Conservation (phyloP, 2,888 invertebrate species). For the Idaea straminata region DNA sequence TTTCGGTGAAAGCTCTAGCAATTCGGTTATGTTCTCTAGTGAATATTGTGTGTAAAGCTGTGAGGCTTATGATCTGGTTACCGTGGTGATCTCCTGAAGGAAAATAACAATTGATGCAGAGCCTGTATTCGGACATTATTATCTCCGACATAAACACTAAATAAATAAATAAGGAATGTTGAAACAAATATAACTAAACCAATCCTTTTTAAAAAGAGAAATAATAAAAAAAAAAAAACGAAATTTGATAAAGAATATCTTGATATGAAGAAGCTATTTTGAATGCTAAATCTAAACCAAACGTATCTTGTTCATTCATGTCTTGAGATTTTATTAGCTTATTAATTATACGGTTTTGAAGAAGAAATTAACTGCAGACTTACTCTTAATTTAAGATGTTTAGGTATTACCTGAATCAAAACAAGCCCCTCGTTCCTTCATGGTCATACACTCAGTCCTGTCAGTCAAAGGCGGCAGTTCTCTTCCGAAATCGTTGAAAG, state of each 20-base stretch:
- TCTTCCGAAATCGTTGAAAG: slow-evolving; percentile 83
- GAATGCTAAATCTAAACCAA: no score
- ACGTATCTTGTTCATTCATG: no score
- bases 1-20: slow-evolving; percentile 77
- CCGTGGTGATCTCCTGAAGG: slow-evolving; percentile 86
- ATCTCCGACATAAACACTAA: no score
- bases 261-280: no score
- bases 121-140: no score
- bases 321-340: no score
- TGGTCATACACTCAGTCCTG: slow-evolving; percentile 82
- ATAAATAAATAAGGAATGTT: no score
- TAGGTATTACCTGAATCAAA: slow-evolving; percentile 81
- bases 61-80: slow-evolving; percentile 88
- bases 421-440: slow-evolving; percentile 82
- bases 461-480: slow-evolving; percentile 84
- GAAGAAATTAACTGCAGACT: neutral
- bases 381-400: neutral
- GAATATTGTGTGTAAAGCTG: slow-evolving; percentile 86
- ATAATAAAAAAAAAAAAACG: no score
- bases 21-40: slow-evolving; percentile 91
- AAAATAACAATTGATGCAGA: neutral
- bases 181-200: no score
- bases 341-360: no score
- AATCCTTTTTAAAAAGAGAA: no score
- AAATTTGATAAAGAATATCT: no score